phyloP scores from a whole-genome alignment of 2,797 vertebrate genomes.

The Anguilla anguilla region DNA sequence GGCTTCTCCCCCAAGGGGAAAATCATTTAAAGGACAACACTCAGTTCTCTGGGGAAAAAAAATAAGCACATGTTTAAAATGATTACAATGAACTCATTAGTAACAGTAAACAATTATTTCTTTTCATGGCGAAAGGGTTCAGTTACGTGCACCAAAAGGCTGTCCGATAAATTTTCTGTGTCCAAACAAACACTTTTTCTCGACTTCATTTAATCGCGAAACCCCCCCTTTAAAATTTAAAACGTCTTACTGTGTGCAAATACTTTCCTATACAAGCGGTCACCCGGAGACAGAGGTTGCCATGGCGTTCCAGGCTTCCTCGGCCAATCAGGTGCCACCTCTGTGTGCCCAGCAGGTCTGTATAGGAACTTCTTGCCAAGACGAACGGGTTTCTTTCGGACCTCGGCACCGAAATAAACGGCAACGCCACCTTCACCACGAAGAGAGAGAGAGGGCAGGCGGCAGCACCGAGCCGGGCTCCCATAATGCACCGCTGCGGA shows the following conservation, averaged over 20 bases:
- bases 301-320: not conserved
- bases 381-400: not conserved
- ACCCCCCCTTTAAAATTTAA: not conserved
- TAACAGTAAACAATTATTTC: not conserved
- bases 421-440: not conserved
- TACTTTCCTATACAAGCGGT: not conserved
- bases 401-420: not conserved
- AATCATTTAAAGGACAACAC: not conserved
- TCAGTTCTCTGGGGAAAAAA: not conserved
- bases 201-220: not conserved
- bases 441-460: not conserved
- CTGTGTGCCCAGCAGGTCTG: not conserved
- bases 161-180: not conserved
- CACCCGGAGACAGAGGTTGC: not conserved
- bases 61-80: not conserved
- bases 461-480: not conserved
- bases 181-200: not conserved
- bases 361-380: not conserved
- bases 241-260: not conserved
- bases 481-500: not conserved
- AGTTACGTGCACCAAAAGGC: not conserved
- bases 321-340: not conserved
- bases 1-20: not conserved
- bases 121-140: not conserved
- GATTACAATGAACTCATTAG: not conserved